Percentiles rank a stretch among this genome's conserved stretches.
These are phyloP conservation scores for Empis livida DNA, from an alignment of 2,888 invertebrate species.

Conservation along the genomic window DNA sequence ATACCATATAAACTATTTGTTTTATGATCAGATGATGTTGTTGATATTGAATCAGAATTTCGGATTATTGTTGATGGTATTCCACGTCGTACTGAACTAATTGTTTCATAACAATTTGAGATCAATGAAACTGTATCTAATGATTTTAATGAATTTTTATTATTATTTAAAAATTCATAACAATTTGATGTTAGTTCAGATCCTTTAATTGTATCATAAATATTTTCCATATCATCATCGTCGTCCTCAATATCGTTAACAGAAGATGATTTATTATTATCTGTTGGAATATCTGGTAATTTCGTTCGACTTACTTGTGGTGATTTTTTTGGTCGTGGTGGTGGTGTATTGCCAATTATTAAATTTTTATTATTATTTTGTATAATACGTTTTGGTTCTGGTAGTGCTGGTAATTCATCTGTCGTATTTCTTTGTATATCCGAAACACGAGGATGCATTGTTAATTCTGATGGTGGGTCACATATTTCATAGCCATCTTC, in stretches of 20 bases:
- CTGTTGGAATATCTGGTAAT: conserved; percentile 3
- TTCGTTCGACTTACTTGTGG: conserved; percentile 6
- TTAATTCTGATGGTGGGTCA: conserved; percentile 15
- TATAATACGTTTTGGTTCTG: conserved; percentile 28
- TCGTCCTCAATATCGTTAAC: not conserved
- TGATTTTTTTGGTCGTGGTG: conserved; percentile 12
- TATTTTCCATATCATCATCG: conserved; percentile 39
- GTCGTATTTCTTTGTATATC: conserved; percentile 21
- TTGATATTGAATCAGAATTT: conserved; percentile 31
- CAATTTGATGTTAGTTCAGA: conserved; percentile 36
- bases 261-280: not conserved
- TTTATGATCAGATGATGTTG: conserved; percentile 33
- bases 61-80: conserved; percentile 15
- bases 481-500: conserved; percentile 32
- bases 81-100: conserved; percentile 20
- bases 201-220: conserved; percentile 49
- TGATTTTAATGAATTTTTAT: conserved; percentile 13
- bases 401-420: conserved; percentile 24
- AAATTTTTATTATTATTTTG: conserved; percentile 13
- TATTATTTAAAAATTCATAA: conserved; percentile 23
- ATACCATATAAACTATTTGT: conserved; percentile 35
- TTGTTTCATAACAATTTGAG: conserved; percentile 35
- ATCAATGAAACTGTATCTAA: conserved; percentile 24
- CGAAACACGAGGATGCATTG: not conserved
- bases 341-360: conserved; percentile 16